Evolutionary conservation across 30 jellyfish, hydroid and myxozoan species (phyloP), one percentile per base, ranked within the genome.

Genomic region (Chrysaora quinquecirrha): DNA sequence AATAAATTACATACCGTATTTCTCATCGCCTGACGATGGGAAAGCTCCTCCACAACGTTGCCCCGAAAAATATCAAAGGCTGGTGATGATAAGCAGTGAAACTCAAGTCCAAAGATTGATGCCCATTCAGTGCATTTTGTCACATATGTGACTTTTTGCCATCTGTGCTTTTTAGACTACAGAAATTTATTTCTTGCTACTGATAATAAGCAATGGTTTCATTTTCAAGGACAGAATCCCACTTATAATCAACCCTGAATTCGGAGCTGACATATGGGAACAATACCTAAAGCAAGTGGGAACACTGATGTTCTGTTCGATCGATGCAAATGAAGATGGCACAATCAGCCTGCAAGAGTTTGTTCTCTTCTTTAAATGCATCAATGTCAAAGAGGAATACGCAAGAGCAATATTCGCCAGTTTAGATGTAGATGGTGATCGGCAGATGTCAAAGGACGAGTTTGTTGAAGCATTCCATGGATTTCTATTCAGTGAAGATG

Each of bases 401-500:
- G 92, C 92, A 43, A 56, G 92, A 48, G 84, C 68, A 23, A 82
- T 82, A n/a, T 82, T 82, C 64, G 92, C 92, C 1, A 38, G 79
- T 3, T 16, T 82, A 50, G 92, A 82, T 56, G 61, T 62, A n/a
- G 56, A 82, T 74, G 73, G 52, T 21, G 85, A 82, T 78, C 56
- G 92, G 19, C 63, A 68, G 75, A 70, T 82, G 29, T 66, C 78
- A 28, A 82, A 47, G 31, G 71, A 28, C 48, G 92, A 82, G 48
- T 82, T 82, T 73, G 79, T 71, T 0, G 61, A 29, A 12, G 92
- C 92, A 0, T 82, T 82, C 73, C 47, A 74, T 11, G 92, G 73
- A 24, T 82, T 67, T 62, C 46, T 82, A 22, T 43, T 29, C 85
- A 82, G 73, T 60, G 72, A 82, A 34, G 85, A 82, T 0, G 92